Base-by-base conservation (phyloP, 2,888 invertebrate genomes). In the Drosophila pseudotalamancana region DNA sequence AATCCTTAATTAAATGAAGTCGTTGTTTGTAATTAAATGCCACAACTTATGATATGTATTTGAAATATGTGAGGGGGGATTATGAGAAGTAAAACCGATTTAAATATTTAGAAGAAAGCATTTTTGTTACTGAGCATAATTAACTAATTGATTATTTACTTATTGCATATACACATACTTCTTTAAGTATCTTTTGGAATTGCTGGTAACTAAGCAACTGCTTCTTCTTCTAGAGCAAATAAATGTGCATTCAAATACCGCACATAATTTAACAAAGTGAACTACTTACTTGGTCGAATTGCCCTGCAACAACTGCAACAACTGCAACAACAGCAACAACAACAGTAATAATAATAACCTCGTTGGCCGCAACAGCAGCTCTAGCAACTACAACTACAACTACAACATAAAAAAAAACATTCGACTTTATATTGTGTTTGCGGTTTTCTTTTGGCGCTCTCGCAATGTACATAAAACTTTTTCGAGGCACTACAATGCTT, bases 181-280 rank as follows among this genome's bases (percentile, higher is more conserved):
- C n/a, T n/a, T n/a, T n/a, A n/a, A n/a, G n/a, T n/a, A n/a, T n/a
- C 37, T 27, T 12, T 25, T 29, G 14, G 6, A 34, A 37, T 16
- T 25, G 27, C 11, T 25, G 43, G n/a, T 14, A 35, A 16, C 40
- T 21, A 29, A 50, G 42, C 43, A 62, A 43, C 56, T 34, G 32
- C 29, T 49, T 51, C 50, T 46, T 54, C 29, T 18, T 21, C 34
- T 48, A 25, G 39, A 6, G 53, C 37, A 62, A 50, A 60, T 42
- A 51, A 57, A 68, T 67, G 69, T 61, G 49, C 62, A 62, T 62
- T 46, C 66, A 65, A 78, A 77, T 79, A 48, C 75, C 72, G 75
- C 82, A 82, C 75, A 80, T 82, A 79, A 82, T 82, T 80, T 79
- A 77, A 72, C 82, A 82, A 82, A 72, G 72, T 77, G 70, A 67